Base-by-base conservation (phyloP, 1,140 invertebrate genomes). In the Procambarus clarkii region DNA sequence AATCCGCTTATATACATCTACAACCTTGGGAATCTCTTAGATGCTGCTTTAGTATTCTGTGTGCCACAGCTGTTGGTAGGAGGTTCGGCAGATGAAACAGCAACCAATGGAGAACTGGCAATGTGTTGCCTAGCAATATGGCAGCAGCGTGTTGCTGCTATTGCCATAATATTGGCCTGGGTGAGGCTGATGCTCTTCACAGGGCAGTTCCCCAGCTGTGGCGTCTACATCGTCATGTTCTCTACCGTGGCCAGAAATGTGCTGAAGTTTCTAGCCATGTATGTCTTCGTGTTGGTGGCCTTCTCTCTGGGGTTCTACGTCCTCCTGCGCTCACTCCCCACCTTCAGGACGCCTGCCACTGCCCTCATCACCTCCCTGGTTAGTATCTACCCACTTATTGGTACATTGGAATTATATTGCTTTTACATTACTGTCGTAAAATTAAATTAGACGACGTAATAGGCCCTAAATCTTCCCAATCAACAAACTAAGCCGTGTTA, bases 151-250 rank as follows among this genome's bases (percentile, higher is more conserved):
- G 69, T 74, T 34, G 89, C 79, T 9, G 91, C 93, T 15, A 81
- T 92, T 18, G 71, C 88, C 18, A 80, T 93, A 21, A 86, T 92
- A 44, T 76, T 87, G 24, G 77, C 91, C 15, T 93, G 93, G 93
- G 84, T 92, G 15, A 79, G 89, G 24, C 77, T 93, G 15, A 92
- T 92, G 74, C 85, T 93, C 1, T 92, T 92, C 80, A 80, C 92
- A 9, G 93, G 93, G 7, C 92, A 92, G 82, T 93, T 93, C 58
- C 93, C 93, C 15, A 93, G 91, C n/a, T 92, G 90, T 71, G 93
- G 93, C 3, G 92, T 93, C 15, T 93, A 93, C 74, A 85, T 93
- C 34, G 90, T 92, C 13, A 93, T 93, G 93, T 93, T 93, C 58
- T 91, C 92, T 21, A 92, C 86, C 21, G 93, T 93, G 34, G 91